phyloP scores from a whole-genome alignment of 2,797 vertebrate genomes.

The Xenentodon cancila region DNA sequence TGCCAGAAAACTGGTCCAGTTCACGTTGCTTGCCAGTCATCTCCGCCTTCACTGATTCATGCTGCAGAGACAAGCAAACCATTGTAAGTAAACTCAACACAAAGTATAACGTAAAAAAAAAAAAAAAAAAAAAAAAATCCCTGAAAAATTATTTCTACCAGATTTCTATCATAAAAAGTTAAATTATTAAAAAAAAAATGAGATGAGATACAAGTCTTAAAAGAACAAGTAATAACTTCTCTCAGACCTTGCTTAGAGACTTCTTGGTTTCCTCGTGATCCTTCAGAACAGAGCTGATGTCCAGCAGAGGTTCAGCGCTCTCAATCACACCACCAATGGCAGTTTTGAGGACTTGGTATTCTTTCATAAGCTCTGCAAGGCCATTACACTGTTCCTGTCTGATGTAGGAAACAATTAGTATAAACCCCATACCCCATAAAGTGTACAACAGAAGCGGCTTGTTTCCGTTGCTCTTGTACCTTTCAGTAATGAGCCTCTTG shows the following conservation, averaged over 20 bases:
- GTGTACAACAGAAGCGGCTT: background rate
- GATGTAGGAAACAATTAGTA: background rate
- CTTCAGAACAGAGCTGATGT: conserved; percentile 84
- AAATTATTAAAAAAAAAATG: background rate
- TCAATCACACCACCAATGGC: conserved; percentile 84
- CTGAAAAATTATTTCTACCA: too few species aligned
- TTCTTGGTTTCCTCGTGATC: conserved; percentile 90
- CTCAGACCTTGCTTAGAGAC: conserved; percentile 88
- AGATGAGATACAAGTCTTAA: background rate
- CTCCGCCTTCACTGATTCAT: conserved; percentile 88
- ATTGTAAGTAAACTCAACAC: too few species aligned
- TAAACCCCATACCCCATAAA: background rate
- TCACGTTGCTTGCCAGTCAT: conserved; percentile 87
- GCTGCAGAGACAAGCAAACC: conserved; percentile 74
- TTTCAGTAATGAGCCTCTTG: conserved; percentile 90
- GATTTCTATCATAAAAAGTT: background rate
- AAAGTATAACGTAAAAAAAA: too few species aligned
- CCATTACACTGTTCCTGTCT: conserved; percentile 92
- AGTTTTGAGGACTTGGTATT: conserved; percentile 90
- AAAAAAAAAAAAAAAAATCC: too few species aligned
- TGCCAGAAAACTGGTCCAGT: conserved; percentile 89
- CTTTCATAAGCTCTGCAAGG: conserved; percentile 89
- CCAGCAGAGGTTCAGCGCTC: conserved; percentile 81
- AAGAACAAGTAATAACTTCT: background rate
- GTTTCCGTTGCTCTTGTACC: conserved; percentile 72